These are phyloP conservation scores for Zosterops japonicus DNA, from an alignment of 2,113 vertebrate species.

Conservation along the genomic window DNA sequence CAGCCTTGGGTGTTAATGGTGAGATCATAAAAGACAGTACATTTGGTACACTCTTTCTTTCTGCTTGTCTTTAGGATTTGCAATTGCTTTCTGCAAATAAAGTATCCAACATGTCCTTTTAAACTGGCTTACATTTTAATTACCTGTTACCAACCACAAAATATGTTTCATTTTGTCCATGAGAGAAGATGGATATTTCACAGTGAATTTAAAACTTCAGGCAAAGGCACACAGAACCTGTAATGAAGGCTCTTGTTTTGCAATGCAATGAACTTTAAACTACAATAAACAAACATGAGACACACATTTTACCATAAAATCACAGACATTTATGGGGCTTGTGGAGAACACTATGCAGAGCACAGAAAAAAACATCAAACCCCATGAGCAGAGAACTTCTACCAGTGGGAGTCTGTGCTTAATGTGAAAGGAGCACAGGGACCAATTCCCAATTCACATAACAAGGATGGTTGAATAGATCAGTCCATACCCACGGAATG, in stretches of 20 bases:
- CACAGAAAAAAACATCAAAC: background rate
- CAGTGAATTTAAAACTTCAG: constrained; percentile 12
- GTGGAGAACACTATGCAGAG: background rate
- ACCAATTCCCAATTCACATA: background rate
- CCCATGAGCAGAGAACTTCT: background rate
- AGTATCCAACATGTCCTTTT: background rate
- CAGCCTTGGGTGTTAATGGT: background rate
- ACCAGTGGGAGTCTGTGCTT: background rate
- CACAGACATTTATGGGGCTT: constrained; percentile 7
- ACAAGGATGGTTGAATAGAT: constrained; percentile 20
- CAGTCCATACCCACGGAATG: constrained; percentile 89
- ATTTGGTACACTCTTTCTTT: background rate
- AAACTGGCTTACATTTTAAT: background rate
- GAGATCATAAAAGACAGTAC: background rate
- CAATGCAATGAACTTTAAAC: constrained; percentile 9
- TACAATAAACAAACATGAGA: constrained; percentile 18
- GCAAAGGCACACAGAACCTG: background rate
- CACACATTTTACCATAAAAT: background rate
- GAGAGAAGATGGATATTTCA: constrained; percentile 22
- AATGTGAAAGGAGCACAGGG: background rate
- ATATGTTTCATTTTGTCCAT: background rate
- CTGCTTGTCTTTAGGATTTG: background rate
- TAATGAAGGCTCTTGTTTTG: background rate
- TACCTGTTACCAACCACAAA: constrained; percentile 17
- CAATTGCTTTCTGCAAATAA: background rate